Conservation (phyloP, 1,140 invertebrate species). For the Drosophila dunni region DNA sequence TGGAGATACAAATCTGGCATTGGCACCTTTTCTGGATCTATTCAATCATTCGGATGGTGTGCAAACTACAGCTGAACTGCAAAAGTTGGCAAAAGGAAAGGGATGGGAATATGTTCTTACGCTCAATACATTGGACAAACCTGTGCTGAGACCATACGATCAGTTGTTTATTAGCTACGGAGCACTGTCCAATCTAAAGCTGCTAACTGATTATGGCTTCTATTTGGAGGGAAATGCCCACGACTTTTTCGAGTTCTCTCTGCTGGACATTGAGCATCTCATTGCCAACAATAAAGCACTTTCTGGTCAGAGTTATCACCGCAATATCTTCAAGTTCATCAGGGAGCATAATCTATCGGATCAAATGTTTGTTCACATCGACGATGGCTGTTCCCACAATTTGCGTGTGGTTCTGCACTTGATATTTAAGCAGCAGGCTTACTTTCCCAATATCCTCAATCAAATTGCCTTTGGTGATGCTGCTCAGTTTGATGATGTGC, state of each 20-base stretch:
- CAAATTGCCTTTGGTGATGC: conserved; percentile 79
- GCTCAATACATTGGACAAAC: conserved; percentile 86
- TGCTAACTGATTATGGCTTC: conserved; percentile 92
- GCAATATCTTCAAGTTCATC: conserved; percentile 86
- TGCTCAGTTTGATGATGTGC: conserved; percentile 61
- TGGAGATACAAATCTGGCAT: conserved; percentile 87
- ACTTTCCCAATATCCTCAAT: conserved; percentile 77
- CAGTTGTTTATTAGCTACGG: conserved; percentile 93
- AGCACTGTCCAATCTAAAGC: conserved; percentile 88
- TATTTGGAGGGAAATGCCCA: conserved; percentile 87
- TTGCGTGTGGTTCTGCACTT: conserved; percentile 84
- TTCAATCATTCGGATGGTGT: conserved; percentile 90
- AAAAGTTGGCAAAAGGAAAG: conserved; percentile 23
- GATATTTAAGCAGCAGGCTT: conserved; percentile 70
- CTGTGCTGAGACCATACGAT: conserved; percentile 85
- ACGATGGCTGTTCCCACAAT: conserved; percentile 84
- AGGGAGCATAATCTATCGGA: conserved; percentile 85
- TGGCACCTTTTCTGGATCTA: conserved; percentile 92
- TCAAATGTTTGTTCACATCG: conserved; percentile 82
- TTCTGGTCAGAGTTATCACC: conserved; percentile 60
- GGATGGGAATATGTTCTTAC: conserved; percentile 69
- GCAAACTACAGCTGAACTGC: conserved; percentile 85
- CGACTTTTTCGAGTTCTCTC: conserved; percentile 86
- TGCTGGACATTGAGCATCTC: conserved; percentile 85
- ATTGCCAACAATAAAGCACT: conserved; percentile 72